These are phyloP conservation scores for Clarias pachynema DNA, from an alignment of 2,797 vertebrate genomes.

Conservation along the genomic window DNA sequence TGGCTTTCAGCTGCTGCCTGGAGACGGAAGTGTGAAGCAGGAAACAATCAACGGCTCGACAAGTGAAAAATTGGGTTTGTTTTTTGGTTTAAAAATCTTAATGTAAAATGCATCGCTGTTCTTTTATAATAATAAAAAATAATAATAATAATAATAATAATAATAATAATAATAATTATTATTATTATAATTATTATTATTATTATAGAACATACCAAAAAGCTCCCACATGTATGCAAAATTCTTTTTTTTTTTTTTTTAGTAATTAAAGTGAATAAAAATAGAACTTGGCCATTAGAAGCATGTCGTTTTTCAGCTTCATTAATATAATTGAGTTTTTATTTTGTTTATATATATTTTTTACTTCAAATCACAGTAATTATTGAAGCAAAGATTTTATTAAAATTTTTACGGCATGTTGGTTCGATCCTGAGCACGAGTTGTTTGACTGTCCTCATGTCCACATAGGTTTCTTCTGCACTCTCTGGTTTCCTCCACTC, in stretches of 20 bases:
- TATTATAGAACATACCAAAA: too few relatives aligned
- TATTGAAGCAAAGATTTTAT: background rate
- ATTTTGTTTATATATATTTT: background rate
- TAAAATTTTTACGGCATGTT: background rate
- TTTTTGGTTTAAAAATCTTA: too few relatives aligned
- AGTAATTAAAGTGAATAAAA: background rate
- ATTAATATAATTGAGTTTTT: too few relatives aligned
- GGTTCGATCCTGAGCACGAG: background rate
- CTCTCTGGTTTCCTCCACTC: background rate
- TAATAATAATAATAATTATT: too few relatives aligned
- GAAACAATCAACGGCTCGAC: background rate
- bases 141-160: too few relatives aligned
- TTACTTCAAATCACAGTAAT: background rate
- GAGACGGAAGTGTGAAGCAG: slow-evolving; percentile 36
- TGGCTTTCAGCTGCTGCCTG: slow-evolving; percentile 21
- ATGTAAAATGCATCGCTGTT: too few relatives aligned
- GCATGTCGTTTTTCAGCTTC: background rate
- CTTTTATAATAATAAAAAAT: too few relatives aligned
- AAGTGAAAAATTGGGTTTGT: too few relatives aligned
- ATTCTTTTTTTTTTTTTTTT: too few relatives aligned
- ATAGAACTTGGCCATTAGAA: background rate
- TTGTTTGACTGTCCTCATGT: background rate
- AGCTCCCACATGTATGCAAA: too few relatives aligned
- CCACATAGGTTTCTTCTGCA: background rate
- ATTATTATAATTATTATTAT: too few relatives aligned